These are phyloP conservation scores for Lipotes vexillifer DNA, from an alignment of 2,113 vertebrate species.

Conservation along the genomic window DNA sequence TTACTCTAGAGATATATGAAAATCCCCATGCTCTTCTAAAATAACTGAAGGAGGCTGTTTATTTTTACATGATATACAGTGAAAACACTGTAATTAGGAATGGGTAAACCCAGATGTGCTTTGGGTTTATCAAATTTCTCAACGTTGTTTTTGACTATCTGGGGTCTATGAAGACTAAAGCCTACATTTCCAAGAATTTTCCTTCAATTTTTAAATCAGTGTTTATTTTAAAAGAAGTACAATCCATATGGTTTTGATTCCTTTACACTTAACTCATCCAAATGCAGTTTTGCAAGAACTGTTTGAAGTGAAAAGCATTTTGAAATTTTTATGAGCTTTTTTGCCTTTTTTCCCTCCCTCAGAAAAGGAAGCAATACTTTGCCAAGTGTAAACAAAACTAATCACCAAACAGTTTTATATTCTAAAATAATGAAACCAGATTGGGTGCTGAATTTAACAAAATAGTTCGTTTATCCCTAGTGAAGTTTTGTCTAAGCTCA, in stretches of 20 bases:
- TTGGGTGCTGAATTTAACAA: conserved; percentile 41
- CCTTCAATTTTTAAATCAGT: conserved; percentile 60
- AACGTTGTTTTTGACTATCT: conserved; percentile 52
- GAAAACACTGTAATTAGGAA: conserved; percentile 68
- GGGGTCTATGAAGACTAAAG: conserved; percentile 40
- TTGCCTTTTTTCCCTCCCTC: not conserved
- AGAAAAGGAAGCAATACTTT: conserved; percentile 63
- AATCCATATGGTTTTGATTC: conserved; percentile 74
- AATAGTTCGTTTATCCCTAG: conserved; percentile 17
- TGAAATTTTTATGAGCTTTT: conserved; percentile 63
- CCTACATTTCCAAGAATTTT: conserved; percentile 59
- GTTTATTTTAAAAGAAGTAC: conserved; percentile 69
- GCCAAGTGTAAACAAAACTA: conserved; percentile 71
- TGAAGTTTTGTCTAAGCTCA: conserved; percentile 12
- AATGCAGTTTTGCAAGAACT: conserved; percentile 64
- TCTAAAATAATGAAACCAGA: conserved; percentile 54
- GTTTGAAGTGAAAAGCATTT: conserved; percentile 70
- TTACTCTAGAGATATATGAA: conserved; percentile 23
- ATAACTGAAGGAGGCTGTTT: conserved; percentile 49
- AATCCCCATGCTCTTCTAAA: conserved; percentile 30
- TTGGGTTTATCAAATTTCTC: conserved; percentile 69
- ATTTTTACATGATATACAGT: conserved; percentile 65
- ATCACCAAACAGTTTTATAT: conserved; percentile 56
- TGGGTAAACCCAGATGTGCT: conserved; percentile 65
- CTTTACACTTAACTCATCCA: conserved; percentile 65